phyloP scores from a whole-genome alignment of 2,888 invertebrate genomes.

The Melolontha melolontha region DNA sequence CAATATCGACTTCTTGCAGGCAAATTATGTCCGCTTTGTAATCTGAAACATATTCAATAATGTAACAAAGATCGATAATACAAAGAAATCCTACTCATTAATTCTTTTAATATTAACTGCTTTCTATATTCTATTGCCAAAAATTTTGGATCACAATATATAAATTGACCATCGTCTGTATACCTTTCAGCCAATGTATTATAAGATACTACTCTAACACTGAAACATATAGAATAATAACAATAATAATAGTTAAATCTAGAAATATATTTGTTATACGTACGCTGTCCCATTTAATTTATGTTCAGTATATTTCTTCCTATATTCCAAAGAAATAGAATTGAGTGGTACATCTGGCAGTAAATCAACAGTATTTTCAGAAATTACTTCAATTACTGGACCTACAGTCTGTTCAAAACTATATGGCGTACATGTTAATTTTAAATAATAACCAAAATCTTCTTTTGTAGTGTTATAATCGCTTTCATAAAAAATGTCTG shows the following conservation, averaged over 20 bases:
- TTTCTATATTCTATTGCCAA: conserved; percentile 86
- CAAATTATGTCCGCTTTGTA: conserved; percentile 93
- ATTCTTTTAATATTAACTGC: conserved; percentile 82
- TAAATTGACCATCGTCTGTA: conserved; percentile 76
- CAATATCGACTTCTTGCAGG: conserved; percentile 90
- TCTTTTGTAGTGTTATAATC: conserved; percentile 70
- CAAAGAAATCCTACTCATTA: conserved; percentile 46
- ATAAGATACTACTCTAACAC: conserved; percentile 83
- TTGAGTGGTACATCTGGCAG: conserved; percentile 71
- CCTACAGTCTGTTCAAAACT: conserved; percentile 70
- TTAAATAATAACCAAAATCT: conserved; percentile 76
- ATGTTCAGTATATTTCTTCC: conserved; percentile 76
- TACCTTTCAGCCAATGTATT: conserved; percentile 91
- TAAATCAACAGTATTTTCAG: conserved; percentile 65
- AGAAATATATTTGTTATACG: conserved; percentile 31
- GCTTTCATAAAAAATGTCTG: conserved; percentile 68
- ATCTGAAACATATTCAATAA: conserved; percentile 66
- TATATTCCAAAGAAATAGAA: conserved; percentile 75
- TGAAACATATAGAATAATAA: conserved; percentile 58
- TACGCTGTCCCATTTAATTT: conserved; percentile 71
- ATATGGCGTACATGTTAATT: conserved; percentile 68
- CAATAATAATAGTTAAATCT: conserved; percentile 44
- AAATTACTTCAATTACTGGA: conserved; percentile 47
- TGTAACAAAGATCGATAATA: not conserved
- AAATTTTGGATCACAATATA: conserved; percentile 84